These are phyloP conservation scores for Glaucidium brasilianum DNA, from an alignment of 2,113 vertebrate species.

Conservation along the genomic window DNA sequence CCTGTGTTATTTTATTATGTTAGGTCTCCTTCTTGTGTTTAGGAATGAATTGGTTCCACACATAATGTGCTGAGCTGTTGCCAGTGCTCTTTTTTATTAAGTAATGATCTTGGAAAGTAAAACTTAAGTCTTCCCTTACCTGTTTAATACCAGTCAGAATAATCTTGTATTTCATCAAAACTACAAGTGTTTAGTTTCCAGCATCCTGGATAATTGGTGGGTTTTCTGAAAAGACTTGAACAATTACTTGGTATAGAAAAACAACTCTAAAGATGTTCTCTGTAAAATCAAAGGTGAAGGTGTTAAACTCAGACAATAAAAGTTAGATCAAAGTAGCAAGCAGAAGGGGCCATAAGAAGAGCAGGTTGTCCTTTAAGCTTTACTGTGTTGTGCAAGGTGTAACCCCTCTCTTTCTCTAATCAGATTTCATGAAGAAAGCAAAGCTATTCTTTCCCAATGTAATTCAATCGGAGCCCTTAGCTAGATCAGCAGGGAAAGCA, in stretches of 20 bases:
- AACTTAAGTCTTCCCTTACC: not conserved
- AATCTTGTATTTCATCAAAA: slow-evolving; percentile 55
- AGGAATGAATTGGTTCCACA: not conserved
- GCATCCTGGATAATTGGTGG: slow-evolving; percentile 57
- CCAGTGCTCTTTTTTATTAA: not conserved
- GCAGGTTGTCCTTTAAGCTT: slow-evolving; percentile 39
- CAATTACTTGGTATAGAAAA: slow-evolving; percentile 22
- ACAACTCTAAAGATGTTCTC: not conserved
- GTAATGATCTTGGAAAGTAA: not conserved
- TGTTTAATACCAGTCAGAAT: not conserved
- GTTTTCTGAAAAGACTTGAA: slow-evolving; percentile 42
- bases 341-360: slow-evolving; percentile 27
- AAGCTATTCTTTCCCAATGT: slow-evolving; percentile 41
- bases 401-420: slow-evolving; percentile 40
- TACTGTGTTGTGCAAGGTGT: not conserved
- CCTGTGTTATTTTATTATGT: not conserved
- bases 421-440: slow-evolving; percentile 50
- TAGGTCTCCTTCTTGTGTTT: not conserved
- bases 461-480: slow-evolving; percentile 48
- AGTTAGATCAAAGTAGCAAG: slow-evolving; percentile 64
- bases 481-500: slow-evolving; percentile 22
- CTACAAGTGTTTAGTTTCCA: slow-evolving; percentile 42
- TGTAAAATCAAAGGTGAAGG: slow-evolving; percentile 51
- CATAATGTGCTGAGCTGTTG: not conserved
- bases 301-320: slow-evolving; percentile 53